These are phyloP conservation scores for Arbacia lixula DNA, from an alignment of 53 echinoderm and acorn worm species.

Conservation along the genomic window DNA sequence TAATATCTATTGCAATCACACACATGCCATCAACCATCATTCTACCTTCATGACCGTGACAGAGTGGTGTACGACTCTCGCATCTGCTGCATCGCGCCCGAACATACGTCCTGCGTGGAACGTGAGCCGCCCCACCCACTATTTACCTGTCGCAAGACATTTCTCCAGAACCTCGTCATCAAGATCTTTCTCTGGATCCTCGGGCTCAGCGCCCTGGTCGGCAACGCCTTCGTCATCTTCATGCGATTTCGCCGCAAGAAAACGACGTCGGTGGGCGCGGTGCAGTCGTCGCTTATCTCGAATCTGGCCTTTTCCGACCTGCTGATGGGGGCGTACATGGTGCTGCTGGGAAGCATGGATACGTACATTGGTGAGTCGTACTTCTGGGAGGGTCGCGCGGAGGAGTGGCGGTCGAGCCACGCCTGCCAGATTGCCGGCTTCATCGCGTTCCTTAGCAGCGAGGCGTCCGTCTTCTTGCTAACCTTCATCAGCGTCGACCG, in stretches of 20 bases:
- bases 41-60: not conserved
- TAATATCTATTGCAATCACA: not conserved
- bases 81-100: slow-evolving; percentile 28
- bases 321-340: slow-evolving; percentile 57
- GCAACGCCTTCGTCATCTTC: slow-evolving; percentile 45
- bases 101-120: not conserved
- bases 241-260: not conserved
- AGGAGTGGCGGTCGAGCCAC: slow-evolving; percentile 36
- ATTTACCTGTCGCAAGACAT: slow-evolving; percentile 20
- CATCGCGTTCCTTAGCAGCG: slow-evolving; percentile 36
- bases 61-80: slow-evolving; percentile 23
- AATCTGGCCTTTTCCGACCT: slow-evolving; percentile 52
- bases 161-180: slow-evolving; percentile 21
- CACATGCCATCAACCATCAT: not conserved
- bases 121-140: slow-evolving; percentile 11
- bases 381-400: slow-evolving; percentile 29
- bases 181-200: slow-evolving; percentile 53
- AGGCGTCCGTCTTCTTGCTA: slow-evolving; percentile 46
- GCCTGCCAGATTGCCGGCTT: slow-evolving; percentile 30
- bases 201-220: slow-evolving; percentile 43
- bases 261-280: not conserved
- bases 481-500: slow-evolving; percentile 51
- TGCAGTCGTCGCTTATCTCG: slow-evolving; percentile 43
- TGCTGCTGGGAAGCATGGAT: slow-evolving; percentile 39
- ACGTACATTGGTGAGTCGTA: slow-evolving; percentile 8